phyloP scores from a whole-genome alignment of 2,888 invertebrate genomes.

The Saturnia japonica region DNA sequence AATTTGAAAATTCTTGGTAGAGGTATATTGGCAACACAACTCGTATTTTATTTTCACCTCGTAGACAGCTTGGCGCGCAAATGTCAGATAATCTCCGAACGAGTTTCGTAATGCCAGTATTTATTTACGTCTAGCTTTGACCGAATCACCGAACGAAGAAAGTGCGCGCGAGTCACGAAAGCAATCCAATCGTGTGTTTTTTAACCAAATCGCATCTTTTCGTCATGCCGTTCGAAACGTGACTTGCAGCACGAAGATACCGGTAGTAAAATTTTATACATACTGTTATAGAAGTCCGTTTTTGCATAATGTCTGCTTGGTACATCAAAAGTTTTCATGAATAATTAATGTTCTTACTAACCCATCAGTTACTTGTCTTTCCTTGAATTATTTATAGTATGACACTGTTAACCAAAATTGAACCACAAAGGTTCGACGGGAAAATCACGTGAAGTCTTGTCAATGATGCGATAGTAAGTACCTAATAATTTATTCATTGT shows the following conservation, averaged over 20 bases:
- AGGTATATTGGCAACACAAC: conserved; percentile 53
- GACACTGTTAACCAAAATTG: conserved; percentile 13
- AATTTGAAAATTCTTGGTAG: conserved; percentile 40
- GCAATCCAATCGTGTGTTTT: conserved; percentile 55
- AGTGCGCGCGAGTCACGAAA: conserved; percentile 54
- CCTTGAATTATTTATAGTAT: conserved; percentile 15
- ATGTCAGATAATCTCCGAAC: conserved; percentile 52
- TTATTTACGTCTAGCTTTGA: conserved; percentile 19
- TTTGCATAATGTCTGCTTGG: conserved; percentile 4
- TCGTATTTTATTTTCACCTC: conserved; percentile 42
- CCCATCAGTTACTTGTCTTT: conserved; percentile 12
- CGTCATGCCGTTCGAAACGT: conserved; percentile 44
- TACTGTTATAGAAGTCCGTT: conserved; percentile 1
- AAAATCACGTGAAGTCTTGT: conserved; percentile 9
- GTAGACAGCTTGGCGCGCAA: conserved; percentile 75
- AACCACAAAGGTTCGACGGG: conserved; percentile 2
- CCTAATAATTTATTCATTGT: neutral
- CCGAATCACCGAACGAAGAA: conserved; percentile 33
- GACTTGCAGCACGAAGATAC: conserved; percentile 43
- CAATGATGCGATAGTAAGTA: conserved; percentile 1
- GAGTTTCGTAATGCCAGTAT: conserved; percentile 42
- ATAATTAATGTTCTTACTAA: conserved; percentile 4
- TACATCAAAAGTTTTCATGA: conserved; percentile 10
- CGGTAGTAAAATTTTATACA: conserved; percentile 12
- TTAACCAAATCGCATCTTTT: conserved; percentile 34